Conservation (phyloP, 2,113 vertebrate species). For the Mus spicilegus region DNA sequence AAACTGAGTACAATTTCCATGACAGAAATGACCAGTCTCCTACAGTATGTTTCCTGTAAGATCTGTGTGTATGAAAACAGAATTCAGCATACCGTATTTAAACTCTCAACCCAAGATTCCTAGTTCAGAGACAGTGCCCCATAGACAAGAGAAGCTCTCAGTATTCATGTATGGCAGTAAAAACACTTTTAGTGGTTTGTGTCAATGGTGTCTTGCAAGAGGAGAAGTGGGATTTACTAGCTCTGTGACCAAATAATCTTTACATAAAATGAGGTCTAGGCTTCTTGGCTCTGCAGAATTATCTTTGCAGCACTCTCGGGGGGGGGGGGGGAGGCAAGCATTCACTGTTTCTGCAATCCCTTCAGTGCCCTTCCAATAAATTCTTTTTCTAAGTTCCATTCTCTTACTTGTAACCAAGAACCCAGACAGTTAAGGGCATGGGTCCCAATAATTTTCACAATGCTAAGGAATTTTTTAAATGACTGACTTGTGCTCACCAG, state of each 20-base stretch:
- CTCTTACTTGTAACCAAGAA: slow-evolving; percentile 23
- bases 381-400: slow-evolving; percentile 2
- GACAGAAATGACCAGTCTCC: not conserved
- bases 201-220: not conserved
- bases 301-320: not conserved
- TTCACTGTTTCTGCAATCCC: not conserved
- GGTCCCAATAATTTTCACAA: slow-evolving; percentile 27
- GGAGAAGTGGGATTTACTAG: not conserved
- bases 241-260: not conserved
- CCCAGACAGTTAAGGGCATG: not conserved
- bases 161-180: not conserved
- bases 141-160: not conserved
- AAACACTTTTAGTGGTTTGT: not conserved
- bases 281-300: not conserved
- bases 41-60: not conserved
- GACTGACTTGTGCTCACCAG: not conserved
- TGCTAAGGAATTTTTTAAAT: not conserved
- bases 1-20: not conserved
- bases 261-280: not conserved
- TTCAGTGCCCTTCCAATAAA: not conserved
- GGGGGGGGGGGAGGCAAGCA: not conserved
- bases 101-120: slow-evolving; percentile 1
- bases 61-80: not conserved
- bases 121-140: not conserved
- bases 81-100: not conserved